These are phyloP conservation scores for Aproaerema taeniolella DNA, from an alignment of 2,888 invertebrate genomes.

Conservation along the genomic window DNA sequence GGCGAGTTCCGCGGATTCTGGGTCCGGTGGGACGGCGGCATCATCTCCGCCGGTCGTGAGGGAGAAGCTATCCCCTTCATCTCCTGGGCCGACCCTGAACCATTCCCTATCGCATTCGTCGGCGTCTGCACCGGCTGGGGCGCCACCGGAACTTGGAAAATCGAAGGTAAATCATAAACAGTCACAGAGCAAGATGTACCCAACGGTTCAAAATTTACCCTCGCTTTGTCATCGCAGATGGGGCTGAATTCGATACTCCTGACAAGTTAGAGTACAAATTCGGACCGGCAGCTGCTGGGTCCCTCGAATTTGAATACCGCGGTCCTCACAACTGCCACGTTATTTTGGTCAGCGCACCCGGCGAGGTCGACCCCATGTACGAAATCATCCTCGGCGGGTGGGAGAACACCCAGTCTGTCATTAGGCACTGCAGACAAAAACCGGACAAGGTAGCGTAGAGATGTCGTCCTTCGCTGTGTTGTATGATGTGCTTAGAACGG, in stretches of 20 bases:
- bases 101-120: constrained; percentile 83
- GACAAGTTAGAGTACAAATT: constrained; percentile 79
- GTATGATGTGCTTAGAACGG: constrained; percentile 12
- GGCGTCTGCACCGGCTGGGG: constrained; percentile 94
- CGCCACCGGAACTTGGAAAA: constrained; percentile 87
- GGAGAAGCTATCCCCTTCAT: constrained; percentile 85
- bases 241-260: constrained; percentile 72
- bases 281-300: constrained; percentile 72
- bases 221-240: constrained; percentile 64
- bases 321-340: constrained; percentile 82
- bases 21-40: constrained; percentile 86
- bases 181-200: constrained; percentile 51
- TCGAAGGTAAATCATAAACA: constrained; percentile 79
- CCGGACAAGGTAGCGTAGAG: constrained; percentile 77
- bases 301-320: constrained; percentile 75
- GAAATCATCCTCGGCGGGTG: constrained; percentile 83
- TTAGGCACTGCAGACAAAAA: constrained; percentile 79
- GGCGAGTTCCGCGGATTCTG: constrained; percentile 90
- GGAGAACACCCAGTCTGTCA: constrained; percentile 81
- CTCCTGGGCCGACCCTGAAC: constrained; percentile 82
- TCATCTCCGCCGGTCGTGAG: constrained; percentile 84
- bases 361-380: constrained; percentile 79
- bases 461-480: constrained; percentile 31
- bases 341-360: constrained; percentile 72
- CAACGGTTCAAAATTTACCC: constrained; percentile 49